Conservation (phyloP, 92 coral and sea anemone genomes). For the Siderastrea siderea region DNA sequence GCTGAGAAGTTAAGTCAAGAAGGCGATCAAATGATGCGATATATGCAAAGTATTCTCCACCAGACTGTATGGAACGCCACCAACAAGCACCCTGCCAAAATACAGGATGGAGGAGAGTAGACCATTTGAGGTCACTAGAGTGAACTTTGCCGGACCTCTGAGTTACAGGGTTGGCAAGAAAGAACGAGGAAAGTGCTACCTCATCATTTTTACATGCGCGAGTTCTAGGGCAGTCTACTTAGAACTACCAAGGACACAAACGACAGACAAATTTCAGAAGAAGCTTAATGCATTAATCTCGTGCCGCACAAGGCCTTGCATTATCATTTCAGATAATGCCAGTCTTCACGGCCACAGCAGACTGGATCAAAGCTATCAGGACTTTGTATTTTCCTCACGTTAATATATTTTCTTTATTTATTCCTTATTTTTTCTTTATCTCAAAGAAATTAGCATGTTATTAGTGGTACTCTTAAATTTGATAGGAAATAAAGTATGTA, state of each 20-base stretch:
- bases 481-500: too few relatives aligned
- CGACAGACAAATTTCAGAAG: conserved; percentile 53
- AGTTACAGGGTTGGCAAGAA: conserved; percentile 37
- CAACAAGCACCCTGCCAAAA: conserved; percentile 31
- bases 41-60: conserved; percentile 47
- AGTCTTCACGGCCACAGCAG: conserved; percentile 21
- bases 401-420: too few relatives aligned
- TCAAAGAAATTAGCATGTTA: too few relatives aligned
- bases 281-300: conserved; percentile 57
- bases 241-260: conserved; percentile 44
- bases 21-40: conserved; percentile 23
- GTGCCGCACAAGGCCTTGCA: conserved; percentile 49
- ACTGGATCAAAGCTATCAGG: background rate
- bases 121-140: conserved; percentile 52
- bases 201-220: conserved; percentile 54
- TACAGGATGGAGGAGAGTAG: conserved; percentile 43
- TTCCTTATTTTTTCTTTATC: too few relatives aligned
- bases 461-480: too few relatives aligned
- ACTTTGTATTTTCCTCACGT: too few relatives aligned
- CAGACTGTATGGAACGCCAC: conserved; percentile 28
- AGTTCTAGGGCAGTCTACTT: conserved; percentile 67
- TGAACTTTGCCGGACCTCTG: conserved; percentile 48
- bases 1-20: conserved; percentile 42
- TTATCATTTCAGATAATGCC: conserved; percentile 65
- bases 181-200: conserved; percentile 61